Evolutionary conservation across 1,140 invertebrate species (phyloP).

Genomic region (Drosophila mojavensis): DNA sequence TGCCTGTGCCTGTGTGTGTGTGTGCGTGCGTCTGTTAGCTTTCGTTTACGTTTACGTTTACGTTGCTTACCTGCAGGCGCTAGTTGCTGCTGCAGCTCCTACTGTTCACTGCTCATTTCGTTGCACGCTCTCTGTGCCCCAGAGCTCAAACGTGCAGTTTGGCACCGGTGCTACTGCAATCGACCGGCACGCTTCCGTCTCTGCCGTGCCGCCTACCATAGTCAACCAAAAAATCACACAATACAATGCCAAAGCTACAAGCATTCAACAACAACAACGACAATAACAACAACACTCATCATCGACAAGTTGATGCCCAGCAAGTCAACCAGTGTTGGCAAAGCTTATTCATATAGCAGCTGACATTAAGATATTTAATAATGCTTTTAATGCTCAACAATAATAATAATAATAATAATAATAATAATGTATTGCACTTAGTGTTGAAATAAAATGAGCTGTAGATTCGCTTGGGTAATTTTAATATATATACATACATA

Average conservation of each 20-base stretch:
- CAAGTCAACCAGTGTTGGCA: conserved; percentile 9
- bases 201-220: conserved; percentile 29
- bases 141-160: conserved; percentile 64
- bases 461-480: too few relatives aligned
- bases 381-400: too few relatives aligned
- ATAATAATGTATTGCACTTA: too few relatives aligned
- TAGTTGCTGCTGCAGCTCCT: conserved; percentile 29
- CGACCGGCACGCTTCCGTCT: conserved; percentile 34
- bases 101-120: conserved; percentile 73
- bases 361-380: not conserved
- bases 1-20: not conserved
- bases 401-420: too few relatives aligned
- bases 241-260: conserved; percentile 75
- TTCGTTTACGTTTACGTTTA: conserved; percentile 11
- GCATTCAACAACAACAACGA: conserved; percentile 37
- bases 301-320: conserved; percentile 2
- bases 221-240: conserved; percentile 71
- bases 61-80: conserved; percentile 42
- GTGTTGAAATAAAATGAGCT: too few relatives aligned
- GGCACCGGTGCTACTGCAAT: conserved; percentile 54
- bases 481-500: too few relatives aligned
- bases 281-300: conserved; percentile 17
- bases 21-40: not conserved
- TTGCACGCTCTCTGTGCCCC: conserved; percentile 52
- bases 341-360: too few relatives aligned